Evolutionary conservation across 2,888 invertebrate species (phyloP), one percentile per base, ranked within the genome.

Genomic region (Drosophila subsilvestris): DNA sequence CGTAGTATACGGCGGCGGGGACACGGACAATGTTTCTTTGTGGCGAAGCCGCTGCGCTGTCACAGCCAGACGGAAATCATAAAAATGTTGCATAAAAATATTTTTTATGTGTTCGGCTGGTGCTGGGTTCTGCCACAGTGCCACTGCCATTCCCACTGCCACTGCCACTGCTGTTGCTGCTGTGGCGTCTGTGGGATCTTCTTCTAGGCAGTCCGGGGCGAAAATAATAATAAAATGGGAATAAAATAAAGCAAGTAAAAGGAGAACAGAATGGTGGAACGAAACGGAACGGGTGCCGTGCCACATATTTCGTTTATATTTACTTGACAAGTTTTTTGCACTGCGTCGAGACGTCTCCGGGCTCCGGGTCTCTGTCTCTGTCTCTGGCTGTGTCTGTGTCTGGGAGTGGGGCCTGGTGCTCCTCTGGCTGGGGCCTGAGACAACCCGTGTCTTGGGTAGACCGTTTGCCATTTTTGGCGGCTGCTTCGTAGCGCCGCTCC

Each of bases 71-170:
- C 84, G 84, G 84, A 85, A 86, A 86, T 86, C 84, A 78, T 85
- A 85, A 85, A 85, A 86, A 81, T 81, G 86, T 86, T 83, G 84
- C 86, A 86, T 79, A 86, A 79, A 84, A 79, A 86, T 80, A 83
- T 85, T 69, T 78, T 77, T 83, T 84, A 79, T 86, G 80, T 80
- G 85, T 74, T 67, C 47, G 49, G 57, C 50, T 65, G 59, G 14
- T 54, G 57, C 32, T 25, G 17, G 17, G 51, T 56, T n/a, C 61
- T 57, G 51, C 37, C 37, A 37, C 37, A 32, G 3, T 37, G 14
- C 14, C 37, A 37, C 37, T 14, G 37, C 32, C 14, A 32, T 5
- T 32, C 5, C 32, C 32, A 32, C 12, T 32, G 12, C 12, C 32
- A 32, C 4, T 53, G 20, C 29, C 18, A 25, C 68, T 72, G 58